phyloP scores from a whole-genome alignment of 35 echinoderm and acorn worm species.

The Hemicentrotus pulcherrimus region DNA sequence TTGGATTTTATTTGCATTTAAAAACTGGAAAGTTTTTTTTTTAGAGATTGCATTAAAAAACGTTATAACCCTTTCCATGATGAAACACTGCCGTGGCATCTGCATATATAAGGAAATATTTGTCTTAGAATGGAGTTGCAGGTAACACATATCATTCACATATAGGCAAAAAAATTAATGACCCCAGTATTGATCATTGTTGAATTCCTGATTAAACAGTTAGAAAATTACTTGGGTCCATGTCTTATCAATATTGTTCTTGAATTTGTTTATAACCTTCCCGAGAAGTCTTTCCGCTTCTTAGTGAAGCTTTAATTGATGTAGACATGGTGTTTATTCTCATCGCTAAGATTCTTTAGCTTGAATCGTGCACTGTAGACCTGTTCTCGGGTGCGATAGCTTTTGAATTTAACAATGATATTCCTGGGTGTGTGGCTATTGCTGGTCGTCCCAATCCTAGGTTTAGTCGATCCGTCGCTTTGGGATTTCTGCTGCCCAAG shows the following conservation, averaged over 20 bases:
- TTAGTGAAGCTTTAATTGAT: slow-evolving; percentile 35
- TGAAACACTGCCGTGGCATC: too few relatives aligned
- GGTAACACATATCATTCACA: too few relatives aligned
- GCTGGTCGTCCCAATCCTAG: background rate
- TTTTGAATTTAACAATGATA: slow-evolving; percentile 8
- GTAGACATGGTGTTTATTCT: background rate
- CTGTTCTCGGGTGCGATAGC: slow-evolving; percentile 8
- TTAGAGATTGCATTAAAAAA: too few relatives aligned
- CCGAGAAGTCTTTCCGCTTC: slow-evolving; percentile 19
- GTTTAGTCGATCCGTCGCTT: background rate
- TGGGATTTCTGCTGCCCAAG: background rate
- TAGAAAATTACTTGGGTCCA: slow-evolving; percentile 52
- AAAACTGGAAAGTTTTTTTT: too few relatives aligned
- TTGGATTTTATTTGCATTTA: too few relatives aligned
- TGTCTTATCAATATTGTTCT: background rate
- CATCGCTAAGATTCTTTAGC: slow-evolving; percentile 21
- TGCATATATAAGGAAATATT: too few relatives aligned
- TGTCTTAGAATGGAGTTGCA: too few relatives aligned
- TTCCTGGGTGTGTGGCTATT: slow-evolving; percentile 7
- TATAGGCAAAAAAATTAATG: too few relatives aligned
- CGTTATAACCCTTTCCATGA: too few relatives aligned
- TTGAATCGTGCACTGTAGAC: slow-evolving; percentile 46
- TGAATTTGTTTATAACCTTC: slow-evolving; percentile 17
- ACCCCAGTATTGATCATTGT: too few relatives aligned
- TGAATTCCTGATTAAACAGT: too few relatives aligned